These are phyloP conservation scores for Pristiophorus japonicus DNA, from an alignment of 2,113 vertebrate species.

Conservation along the genomic window DNA sequence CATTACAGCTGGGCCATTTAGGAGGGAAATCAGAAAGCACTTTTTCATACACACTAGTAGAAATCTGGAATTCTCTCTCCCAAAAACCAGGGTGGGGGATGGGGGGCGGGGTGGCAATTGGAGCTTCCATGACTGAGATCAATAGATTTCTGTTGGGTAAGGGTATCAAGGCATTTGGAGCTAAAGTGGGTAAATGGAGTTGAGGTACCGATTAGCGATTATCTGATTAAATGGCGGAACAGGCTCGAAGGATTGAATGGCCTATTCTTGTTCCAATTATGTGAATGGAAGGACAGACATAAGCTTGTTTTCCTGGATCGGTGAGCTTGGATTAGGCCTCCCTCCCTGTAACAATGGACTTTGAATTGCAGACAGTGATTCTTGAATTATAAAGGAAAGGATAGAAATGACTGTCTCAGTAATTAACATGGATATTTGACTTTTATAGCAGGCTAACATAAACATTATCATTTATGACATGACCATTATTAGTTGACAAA, in stretches of 20 bases:
- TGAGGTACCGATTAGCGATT: background rate
- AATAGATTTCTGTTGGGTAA: background rate
- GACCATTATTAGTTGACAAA: background rate
- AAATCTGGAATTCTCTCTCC: background rate
- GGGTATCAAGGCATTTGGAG: background rate
- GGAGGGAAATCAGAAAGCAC: background rate
- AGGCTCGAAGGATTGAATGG: background rate
- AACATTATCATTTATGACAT: background rate
- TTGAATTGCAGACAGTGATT: conserved; percentile 10
- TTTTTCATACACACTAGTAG: background rate
- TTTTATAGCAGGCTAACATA: background rate
- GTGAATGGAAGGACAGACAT: background rate
- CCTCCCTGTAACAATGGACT: background rate
- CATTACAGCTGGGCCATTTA: background rate
- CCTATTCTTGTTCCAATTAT: background rate
- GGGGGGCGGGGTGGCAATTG: too few relatives aligned
- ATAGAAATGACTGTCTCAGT: background rate
- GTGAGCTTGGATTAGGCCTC: background rate
- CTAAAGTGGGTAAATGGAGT: background rate
- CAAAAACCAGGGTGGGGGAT: background rate
- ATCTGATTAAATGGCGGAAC: background rate
- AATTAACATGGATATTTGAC: background rate
- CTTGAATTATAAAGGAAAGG: background rate
- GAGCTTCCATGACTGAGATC: background rate
- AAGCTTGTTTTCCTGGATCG: background rate